phyloP scores from a whole-genome alignment of 2,113 vertebrate species.

The Rallus limicola region DNA sequence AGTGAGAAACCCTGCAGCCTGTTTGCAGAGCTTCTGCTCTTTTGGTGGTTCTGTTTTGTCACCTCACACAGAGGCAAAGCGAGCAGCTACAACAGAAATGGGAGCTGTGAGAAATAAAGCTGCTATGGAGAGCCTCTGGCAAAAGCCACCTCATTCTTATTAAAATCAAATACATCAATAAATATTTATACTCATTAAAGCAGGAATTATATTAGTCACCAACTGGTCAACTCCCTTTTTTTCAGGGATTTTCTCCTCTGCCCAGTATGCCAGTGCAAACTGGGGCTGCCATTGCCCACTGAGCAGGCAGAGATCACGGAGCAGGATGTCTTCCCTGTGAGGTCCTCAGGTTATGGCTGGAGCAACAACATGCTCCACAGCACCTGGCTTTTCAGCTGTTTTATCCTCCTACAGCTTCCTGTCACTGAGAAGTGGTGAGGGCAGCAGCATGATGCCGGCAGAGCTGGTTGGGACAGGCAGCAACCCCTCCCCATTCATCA shows the following conservation, averaged over 20 bases:
- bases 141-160: neutral
- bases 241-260: neutral
- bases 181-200: neutral
- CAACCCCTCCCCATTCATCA: neutral
- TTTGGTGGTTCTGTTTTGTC: neutral
- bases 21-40: neutral
- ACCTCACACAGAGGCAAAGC: fast-evolving
- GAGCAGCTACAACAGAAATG: neutral
- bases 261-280: neutral
- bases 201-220: neutral
- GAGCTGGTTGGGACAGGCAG: neutral
- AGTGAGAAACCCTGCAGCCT: neutral
- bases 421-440: fast-evolving
- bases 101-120: neutral
- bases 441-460: neutral
- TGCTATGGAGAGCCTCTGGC: neutral
- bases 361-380: neutral
- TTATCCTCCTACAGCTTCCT: neutral
- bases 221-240: fast-evolving
- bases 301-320: neutral
- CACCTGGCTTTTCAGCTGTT: neutral
- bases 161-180: neutral
- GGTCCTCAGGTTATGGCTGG: neutral
- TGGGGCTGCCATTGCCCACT: neutral
- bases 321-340: neutral